Base-by-base conservation (phyloP, 1,140 invertebrate species). In the Rhopalosiphum padi region DNA sequence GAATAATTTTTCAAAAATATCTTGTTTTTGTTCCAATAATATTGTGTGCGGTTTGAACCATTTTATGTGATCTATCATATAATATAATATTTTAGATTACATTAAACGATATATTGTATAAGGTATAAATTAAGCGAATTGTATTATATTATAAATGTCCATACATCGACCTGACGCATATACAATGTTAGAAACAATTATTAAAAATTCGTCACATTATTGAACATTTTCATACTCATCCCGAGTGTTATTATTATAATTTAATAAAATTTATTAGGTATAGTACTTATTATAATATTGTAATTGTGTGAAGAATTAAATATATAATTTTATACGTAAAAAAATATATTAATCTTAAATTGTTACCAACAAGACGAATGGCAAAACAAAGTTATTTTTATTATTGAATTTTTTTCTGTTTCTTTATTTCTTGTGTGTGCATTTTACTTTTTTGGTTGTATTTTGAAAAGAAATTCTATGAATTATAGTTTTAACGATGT, bases 281-380 rank as follows among this genome's bases (percentile, higher is more conserved):
- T 46, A 46, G 37, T 30, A 5, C 23, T 41, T 85, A 43, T 85
- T 87, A 8, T 86, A 41, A 86, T 46, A 46, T 25, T 83, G 21
- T 41, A 41, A 41, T 85, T 41, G 22, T 82, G 35, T 86, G 83
- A 86, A 30, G 9, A 41, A 86, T 25, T 82, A 82, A 82, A n/a
- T 48, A 82, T 82, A 37, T 88, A 51, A 48, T 51, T 88, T 51
- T 88, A 51, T 51, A 88, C 46, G 51, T 35, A 88, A 51, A 88
- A 48, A 21, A 22, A 22, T 21, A 82, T 82, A 86, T 87, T 48
- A 87, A 43, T 46, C 15, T 48, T 48, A 87, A 87, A n/a, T n/a
- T 48, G 41, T 87, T 87, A 48, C 85, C 43, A 87, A 51, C 2
- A 35, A 48, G 8, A 88, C 30, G 46, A 88, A 51, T 51, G 46